Percentiles rank a stretch among this genome's conserved stretches.
Evolutionary conservation across 2,113 vertebrate genomes (phyloP).

Genomic region (Coracopsis vasa): DNA sequence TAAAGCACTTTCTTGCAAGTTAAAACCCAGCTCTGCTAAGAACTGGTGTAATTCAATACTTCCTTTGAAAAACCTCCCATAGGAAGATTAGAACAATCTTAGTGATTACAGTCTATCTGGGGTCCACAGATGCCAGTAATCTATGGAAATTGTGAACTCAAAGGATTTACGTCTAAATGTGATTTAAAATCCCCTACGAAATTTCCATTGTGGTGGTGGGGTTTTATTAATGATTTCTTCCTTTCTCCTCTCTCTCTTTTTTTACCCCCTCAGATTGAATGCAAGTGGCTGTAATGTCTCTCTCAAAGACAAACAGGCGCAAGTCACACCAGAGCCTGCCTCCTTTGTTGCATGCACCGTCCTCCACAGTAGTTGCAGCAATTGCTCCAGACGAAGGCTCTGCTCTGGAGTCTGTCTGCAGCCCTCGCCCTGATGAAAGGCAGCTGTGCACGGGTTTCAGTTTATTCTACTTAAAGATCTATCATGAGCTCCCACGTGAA

Average conservation of each 20-base stretch:
- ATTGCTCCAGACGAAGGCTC: constrained; percentile 1
- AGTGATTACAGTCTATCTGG: constrained; percentile 65
- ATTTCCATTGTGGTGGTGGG: background rate
- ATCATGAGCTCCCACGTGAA: constrained; percentile 56
- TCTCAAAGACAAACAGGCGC: background rate
- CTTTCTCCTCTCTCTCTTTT: background rate
- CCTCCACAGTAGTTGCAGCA: constrained; percentile 41
- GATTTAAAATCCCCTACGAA: constrained; percentile 57
- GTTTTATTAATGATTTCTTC: background rate
- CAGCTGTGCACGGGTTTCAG: constrained; percentile 58
- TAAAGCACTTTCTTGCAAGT: constrained; percentile 58
- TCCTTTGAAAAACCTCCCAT: constrained; percentile 64
- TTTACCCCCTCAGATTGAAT: background rate
- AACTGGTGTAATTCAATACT: constrained; percentile 71
- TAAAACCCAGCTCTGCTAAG: constrained; percentile 46
- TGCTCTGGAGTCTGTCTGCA: constrained; percentile 24
- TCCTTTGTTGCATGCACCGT: background rate
- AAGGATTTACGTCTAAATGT: constrained; percentile 64
- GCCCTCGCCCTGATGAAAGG: constrained; percentile 67
- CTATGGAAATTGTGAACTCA: constrained; percentile 58
- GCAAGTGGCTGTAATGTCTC: background rate
- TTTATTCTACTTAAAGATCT: constrained; percentile 59
- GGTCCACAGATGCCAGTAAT: constrained; percentile 70
- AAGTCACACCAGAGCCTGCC: background rate
- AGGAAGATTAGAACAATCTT: constrained; percentile 73